Evolutionary conservation across 2,797 vertebrate genomes (phyloP).

Genomic region (Remorina albescens): DNA sequence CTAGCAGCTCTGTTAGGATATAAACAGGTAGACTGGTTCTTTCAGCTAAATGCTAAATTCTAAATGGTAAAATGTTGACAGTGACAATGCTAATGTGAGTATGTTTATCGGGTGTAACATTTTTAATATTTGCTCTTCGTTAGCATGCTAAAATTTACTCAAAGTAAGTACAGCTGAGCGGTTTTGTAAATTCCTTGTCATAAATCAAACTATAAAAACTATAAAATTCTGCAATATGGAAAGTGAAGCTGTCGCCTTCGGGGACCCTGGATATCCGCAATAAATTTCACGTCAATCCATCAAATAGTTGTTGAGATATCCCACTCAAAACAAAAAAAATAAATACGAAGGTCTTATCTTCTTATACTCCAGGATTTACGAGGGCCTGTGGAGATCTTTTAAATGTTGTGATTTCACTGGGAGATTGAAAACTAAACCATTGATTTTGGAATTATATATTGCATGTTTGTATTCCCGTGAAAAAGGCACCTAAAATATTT

Average conservation of each 20-base stretch:
- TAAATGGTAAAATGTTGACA: not conserved
- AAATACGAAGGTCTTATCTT: too few relatives aligned
- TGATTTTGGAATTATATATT: slow-evolving; percentile 35
- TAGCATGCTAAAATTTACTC: not conserved
- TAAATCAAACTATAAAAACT: not conserved
- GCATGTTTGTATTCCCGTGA: slow-evolving; percentile 43
- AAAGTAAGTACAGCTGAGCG: not conserved
- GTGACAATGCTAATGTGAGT: not conserved
- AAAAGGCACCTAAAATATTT: slow-evolving; percentile 68
- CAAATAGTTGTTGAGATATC: not conserved
- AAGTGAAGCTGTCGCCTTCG: not conserved
- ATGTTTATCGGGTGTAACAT: not conserved
- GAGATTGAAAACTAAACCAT: slow-evolving; percentile 3
- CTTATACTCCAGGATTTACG: not conserved
- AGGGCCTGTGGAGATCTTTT: not conserved
- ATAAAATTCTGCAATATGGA: not conserved
- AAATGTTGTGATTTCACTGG: slow-evolving; percentile 19
- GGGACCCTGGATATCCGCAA: not conserved
- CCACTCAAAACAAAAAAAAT: not conserved
- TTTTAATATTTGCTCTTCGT: not conserved
- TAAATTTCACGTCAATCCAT: not conserved
- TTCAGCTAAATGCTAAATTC: not conserved
- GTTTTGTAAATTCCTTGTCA: not conserved
- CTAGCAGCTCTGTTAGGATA: not conserved
- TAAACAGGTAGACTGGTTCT: not conserved